Percentiles rank a stretch among this genome's conserved stretches.
Evolutionary conservation across 2,888 invertebrate species (phyloP).

Genomic region (Caenorhabditis virilis): DNA sequence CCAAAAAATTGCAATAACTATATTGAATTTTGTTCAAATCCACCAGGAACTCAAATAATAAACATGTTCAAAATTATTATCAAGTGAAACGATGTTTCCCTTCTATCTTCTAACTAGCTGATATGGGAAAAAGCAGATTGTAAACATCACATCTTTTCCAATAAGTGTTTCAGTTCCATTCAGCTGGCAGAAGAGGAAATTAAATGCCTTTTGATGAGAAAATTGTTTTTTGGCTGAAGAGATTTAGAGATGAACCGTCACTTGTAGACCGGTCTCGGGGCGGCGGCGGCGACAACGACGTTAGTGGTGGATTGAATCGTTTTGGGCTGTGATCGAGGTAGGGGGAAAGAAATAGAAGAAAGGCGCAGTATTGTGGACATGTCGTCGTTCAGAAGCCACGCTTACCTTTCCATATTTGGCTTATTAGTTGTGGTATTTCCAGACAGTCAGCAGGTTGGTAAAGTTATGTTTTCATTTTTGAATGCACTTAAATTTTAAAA

Average conservation of each 20-base stretch:
- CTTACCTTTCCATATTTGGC: conserved; percentile 5
- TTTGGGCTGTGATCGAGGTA: no score
- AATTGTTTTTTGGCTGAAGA: conserved; percentile 17
- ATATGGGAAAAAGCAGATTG: no score
- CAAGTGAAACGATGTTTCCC: no score
- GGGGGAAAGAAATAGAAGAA: conserved; percentile 9
- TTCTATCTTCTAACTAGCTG: no score
- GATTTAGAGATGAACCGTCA: conserved; percentile 29
- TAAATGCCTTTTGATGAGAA: neutral
- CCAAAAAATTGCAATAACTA: no score
- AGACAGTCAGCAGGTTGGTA: neutral
- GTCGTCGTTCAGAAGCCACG: conserved; percentile 27
- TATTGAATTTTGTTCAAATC: no score
- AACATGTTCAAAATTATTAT: no score
- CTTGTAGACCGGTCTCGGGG: conserved; percentile 36
- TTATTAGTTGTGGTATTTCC: neutral
- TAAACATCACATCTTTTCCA: no score
- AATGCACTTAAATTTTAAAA: neutral
- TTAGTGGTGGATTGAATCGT: conserved; percentile 13
- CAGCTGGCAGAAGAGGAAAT: neutral
- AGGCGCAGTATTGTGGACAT: conserved; percentile 23
- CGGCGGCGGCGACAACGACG: conserved; percentile 9
- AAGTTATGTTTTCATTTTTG: neutral
- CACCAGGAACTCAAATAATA: no score
- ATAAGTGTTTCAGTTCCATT: neutral